Conservation (phyloP, 2,113 vertebrate species). For the Chaetodon trifascialis region DNA sequence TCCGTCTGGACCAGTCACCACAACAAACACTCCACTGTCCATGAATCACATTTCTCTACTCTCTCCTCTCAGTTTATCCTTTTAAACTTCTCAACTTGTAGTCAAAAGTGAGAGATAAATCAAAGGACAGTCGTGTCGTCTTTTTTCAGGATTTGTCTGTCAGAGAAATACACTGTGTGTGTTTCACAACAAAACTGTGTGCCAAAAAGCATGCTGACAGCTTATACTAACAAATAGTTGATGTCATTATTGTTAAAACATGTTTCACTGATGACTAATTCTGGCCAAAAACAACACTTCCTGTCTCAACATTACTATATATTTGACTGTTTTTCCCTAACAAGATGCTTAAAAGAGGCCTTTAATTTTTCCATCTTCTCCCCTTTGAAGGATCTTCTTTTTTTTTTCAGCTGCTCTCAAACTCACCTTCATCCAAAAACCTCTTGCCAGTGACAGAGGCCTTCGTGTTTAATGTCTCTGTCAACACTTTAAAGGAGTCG, state of each 20-base stretch:
- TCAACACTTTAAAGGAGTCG: slow-evolving; percentile 75
- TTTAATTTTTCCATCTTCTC: slow-evolving; percentile 17
- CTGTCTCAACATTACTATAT: background rate
- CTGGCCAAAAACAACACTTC: slow-evolving; percentile 15
- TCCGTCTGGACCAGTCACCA: slow-evolving; percentile 63
- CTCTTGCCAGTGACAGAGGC: slow-evolving; percentile 53
- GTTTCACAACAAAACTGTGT: background rate
- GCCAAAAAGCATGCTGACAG: background rate
- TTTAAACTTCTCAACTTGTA: slow-evolving; percentile 39
- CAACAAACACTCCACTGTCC: slow-evolving; percentile 61
- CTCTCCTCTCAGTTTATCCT: slow-evolving; percentile 40
- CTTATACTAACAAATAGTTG: background rate
- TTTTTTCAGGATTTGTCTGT: background rate
- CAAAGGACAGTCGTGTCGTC: background rate
- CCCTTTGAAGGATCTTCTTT: slow-evolving; percentile 4
- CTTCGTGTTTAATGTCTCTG: slow-evolving; percentile 76
- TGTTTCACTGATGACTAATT: background rate
- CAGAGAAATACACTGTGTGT: background rate
- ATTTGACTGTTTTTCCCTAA: background rate
- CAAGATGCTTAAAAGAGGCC: background rate
- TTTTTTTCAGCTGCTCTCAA: background rate
- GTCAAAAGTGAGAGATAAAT: slow-evolving; percentile 27
- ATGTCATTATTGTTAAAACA: background rate
- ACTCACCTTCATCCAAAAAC: slow-evolving; percentile 33
- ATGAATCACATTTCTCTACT: slow-evolving; percentile 57